Percentiles rank a stretch among this genome's conserved stretches.
Conservation (phyloP, 53 echinoderm and acorn worm genomes). For the Zoroaster sp. region DNA sequence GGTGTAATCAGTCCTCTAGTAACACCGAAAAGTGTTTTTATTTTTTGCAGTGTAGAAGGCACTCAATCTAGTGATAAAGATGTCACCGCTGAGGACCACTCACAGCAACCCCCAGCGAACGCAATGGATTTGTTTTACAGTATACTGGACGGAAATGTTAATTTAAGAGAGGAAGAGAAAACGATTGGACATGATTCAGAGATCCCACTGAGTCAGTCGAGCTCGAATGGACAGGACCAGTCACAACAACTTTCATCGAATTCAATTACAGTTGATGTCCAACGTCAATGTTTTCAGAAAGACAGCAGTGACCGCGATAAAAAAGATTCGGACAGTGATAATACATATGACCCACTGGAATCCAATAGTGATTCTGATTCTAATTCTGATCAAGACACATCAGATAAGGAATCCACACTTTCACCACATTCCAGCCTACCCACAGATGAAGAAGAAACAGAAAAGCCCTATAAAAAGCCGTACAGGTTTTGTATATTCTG, state of each 20-base stretch:
- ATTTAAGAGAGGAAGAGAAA: not conserved
- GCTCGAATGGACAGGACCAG: not conserved
- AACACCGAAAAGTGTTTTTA: no score
- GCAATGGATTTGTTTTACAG: not conserved
- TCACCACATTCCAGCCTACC: not conserved
- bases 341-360: not conserved
- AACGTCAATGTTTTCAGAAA: not conserved
- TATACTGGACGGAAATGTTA: not conserved
- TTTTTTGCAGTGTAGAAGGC: no score
- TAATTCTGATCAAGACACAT: not conserved
- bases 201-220: not conserved
- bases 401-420: not conserved
- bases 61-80: no score
- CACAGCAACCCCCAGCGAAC: no score
- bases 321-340: not conserved
- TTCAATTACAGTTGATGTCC: not conserved
- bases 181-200: not conserved
- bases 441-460: not conserved
- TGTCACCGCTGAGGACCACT: no score
- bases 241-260: not conserved
- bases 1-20: no score
- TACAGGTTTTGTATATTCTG: constrained; percentile 11
- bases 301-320: not conserved
- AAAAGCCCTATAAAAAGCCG: constrained; percentile 1
- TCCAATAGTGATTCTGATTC: not conserved